Percentiles rank a stretch among this genome's conserved stretches.
Conservation (phyloP, 2,113 vertebrate species). For the Penelope pileata region DNA sequence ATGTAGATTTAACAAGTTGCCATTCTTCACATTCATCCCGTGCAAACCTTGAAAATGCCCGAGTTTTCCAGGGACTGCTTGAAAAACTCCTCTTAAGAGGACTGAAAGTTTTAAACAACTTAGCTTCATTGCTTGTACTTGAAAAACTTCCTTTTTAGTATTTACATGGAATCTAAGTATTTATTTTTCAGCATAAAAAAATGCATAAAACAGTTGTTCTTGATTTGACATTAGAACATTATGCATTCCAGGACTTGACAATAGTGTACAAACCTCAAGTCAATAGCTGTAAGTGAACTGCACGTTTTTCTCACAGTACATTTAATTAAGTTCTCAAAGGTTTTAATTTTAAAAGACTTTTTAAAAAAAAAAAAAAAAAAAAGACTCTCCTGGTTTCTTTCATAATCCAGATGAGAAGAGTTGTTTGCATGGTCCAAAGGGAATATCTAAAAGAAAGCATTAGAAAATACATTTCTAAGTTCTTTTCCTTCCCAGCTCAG, state of each 20-base stretch:
- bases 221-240: neutral
- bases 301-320: neutral
- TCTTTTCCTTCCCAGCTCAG: neutral
- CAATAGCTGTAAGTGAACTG: neutral
- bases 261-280: neutral
- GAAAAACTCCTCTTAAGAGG: neutral
- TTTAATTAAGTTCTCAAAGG: neutral
- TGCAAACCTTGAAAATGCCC: neutral
- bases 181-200: neutral
- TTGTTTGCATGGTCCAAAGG: neutral
- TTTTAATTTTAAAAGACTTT: neutral
- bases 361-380: neutral
- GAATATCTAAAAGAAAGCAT: neutral
- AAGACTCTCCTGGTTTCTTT: neutral
- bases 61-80: neutral
- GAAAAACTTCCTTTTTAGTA: neutral
- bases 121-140: neutral
- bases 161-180: neutral
- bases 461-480: neutral
- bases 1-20: neutral
- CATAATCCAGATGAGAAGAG: neutral
- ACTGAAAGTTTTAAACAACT: neutral
- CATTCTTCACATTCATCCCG: neutral
- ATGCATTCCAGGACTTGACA: constrained; percentile 1
- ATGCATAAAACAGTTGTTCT: neutral